Conservation (phyloP, 2,888 invertebrate genomes). For the Dryadula phaetusa region DNA sequence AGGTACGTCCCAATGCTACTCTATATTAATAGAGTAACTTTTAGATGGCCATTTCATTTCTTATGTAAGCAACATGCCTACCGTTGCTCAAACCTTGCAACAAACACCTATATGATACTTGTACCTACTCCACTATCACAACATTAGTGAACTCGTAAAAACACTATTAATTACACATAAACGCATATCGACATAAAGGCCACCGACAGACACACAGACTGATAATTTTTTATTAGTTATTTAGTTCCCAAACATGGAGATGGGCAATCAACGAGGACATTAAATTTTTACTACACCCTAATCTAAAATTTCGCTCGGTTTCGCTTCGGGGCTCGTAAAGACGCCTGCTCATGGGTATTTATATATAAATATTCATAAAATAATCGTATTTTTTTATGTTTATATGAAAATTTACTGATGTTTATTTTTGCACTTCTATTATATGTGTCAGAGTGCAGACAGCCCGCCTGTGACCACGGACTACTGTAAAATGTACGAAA, state of each 20-base stretch:
- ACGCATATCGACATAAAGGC: slow-evolving; percentile 55
- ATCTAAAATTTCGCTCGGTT: slow-evolving; percentile 79
- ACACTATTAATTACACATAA: slow-evolving; percentile 69
- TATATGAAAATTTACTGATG: too few species aligned
- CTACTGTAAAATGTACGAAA: too few species aligned
- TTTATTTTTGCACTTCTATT: too few species aligned
- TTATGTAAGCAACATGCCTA: too few species aligned
- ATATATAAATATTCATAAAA: not conserved
- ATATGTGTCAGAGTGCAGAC: too few species aligned
- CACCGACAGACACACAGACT: slow-evolving; percentile 58
- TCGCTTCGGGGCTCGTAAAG: slow-evolving; percentile 54
- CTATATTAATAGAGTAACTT: too few species aligned
- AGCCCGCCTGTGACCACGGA: too few species aligned
- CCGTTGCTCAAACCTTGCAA: not conserved
- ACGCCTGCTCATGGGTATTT: slow-evolving; percentile 4
- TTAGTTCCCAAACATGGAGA: slow-evolving; percentile 35
- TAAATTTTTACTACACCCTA: slow-evolving; percentile 72
- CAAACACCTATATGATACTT: not conserved
- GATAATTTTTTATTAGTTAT: slow-evolving; percentile 43
- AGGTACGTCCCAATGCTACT: too few species aligned
- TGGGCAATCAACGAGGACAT: slow-evolving; percentile 53
- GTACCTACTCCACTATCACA: slow-evolving; percentile 19
- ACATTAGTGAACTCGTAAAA: slow-evolving; percentile 59
- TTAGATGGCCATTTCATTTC: too few species aligned
- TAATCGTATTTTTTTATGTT: not conserved